A percentile compares a stretch with the other conserved stretches of the same genome.
Conservation (phyloP, 2,888 invertebrate genomes). For the Tuta absoluta region DNA sequence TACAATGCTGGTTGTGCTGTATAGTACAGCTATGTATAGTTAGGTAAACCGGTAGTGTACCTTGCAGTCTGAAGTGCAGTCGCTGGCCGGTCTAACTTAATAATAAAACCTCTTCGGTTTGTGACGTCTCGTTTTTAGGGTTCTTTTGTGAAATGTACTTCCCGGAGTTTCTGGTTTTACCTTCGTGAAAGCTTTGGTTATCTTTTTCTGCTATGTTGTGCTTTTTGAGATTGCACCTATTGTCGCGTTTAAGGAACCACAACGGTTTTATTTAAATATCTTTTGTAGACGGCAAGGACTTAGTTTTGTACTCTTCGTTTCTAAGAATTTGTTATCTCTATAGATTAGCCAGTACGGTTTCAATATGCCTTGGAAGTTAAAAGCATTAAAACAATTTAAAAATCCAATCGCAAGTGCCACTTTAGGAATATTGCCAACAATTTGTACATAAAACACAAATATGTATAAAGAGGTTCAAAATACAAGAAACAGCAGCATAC, state of each 20-base stretch:
- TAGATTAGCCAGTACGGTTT: no score
- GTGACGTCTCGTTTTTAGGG: constrained; percentile 63
- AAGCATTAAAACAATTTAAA: no score
- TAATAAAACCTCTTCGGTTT: constrained; percentile 73
- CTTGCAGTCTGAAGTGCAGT: constrained; percentile 54
- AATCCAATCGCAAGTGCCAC: no score
- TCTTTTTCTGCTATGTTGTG: not conserved
- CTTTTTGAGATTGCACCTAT: constrained; percentile 18
- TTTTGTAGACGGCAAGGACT: not conserved
- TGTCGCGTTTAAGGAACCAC: constrained; percentile 12
- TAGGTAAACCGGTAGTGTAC: constrained; percentile 63
- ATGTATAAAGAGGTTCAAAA: no score
- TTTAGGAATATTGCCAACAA: no score
- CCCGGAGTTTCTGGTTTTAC: constrained; percentile 15
- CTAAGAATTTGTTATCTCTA: no score
- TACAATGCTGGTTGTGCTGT: constrained; percentile 58
- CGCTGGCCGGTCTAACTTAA: constrained; percentile 73
- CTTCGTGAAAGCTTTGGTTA: constrained; percentile 11
- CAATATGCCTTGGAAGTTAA: not conserved
- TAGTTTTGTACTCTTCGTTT: not conserved
- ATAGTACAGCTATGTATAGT: constrained; percentile 46
- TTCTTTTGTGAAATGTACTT: constrained; percentile 38
- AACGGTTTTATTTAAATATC: not conserved
- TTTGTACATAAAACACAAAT: no score
- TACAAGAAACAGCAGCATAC: no score